phyloP scores from a whole-genome alignment of 2,888 invertebrate species.

The Bembecia ichneumoniformis region DNA sequence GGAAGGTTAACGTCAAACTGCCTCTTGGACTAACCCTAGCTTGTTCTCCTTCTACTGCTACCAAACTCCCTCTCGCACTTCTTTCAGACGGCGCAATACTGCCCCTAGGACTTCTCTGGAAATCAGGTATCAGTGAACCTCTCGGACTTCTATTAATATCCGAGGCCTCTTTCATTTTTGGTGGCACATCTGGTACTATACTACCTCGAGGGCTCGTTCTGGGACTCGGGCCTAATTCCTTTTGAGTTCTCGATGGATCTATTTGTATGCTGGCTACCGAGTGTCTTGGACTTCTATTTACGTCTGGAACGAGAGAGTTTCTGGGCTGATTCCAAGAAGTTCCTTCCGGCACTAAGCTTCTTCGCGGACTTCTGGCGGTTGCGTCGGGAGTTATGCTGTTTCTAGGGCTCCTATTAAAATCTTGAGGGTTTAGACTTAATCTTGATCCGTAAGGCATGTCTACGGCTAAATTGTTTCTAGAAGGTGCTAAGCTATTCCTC shows the following conservation, averaged over 20 bases:
- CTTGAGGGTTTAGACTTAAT: constrained; percentile 72
- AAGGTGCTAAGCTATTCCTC: constrained; percentile 69
- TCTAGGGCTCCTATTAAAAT: constrained; percentile 64
- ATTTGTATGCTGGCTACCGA: constrained; percentile 66
- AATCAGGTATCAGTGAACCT: constrained; percentile 73
- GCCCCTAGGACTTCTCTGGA: constrained; percentile 74
- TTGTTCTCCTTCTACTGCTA: constrained; percentile 45
- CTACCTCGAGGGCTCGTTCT: constrained; percentile 74
- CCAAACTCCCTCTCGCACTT: constrained; percentile 55
- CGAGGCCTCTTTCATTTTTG: constrained; percentile 58
- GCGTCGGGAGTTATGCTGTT: constrained; percentile 63
- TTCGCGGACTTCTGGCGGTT: constrained; percentile 70
- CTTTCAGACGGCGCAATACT: constrained; percentile 72
- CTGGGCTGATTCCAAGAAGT: constrained; percentile 71
- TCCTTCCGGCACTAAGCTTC: constrained; percentile 74
- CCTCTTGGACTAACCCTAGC: constrained; percentile 70
- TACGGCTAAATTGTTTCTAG: constrained; percentile 75
- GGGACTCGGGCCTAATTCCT: constrained; percentile 65
- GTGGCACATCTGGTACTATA: constrained; percentile 52
- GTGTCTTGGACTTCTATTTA: constrained; percentile 74
- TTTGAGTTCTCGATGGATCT: constrained; percentile 53
- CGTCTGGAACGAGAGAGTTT: constrained; percentile 72
- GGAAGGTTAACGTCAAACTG: constrained; percentile 74
- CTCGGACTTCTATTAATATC: constrained; percentile 66
- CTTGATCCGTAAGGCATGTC: constrained; percentile 69